A percentile compares a stretch with the other conserved stretches of the same genome.
phyloP scores from a whole-genome alignment of 1,140 invertebrate genomes.

The Sitodiplosis mosellana region DNA sequence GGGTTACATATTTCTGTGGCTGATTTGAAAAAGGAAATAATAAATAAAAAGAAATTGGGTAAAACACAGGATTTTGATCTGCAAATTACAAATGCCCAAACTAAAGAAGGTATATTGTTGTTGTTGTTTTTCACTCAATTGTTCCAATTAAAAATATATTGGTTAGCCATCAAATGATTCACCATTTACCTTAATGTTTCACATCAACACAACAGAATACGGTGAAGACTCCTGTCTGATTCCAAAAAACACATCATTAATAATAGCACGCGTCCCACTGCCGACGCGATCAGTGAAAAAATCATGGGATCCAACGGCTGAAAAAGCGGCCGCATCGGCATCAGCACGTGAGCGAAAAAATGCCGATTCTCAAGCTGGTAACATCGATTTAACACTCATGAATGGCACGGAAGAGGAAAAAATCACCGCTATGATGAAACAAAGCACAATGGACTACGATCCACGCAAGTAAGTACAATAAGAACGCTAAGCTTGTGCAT shows the following conservation, averaged over 20 bases:
- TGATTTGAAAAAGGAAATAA: slow-evolving; percentile 86
- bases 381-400: slow-evolving; percentile 70
- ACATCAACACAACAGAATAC: slow-evolving; percentile 57
- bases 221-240: slow-evolving; percentile 76
- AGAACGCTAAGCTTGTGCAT: not conserved
- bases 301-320: slow-evolving; percentile 37
- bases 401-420: slow-evolving; percentile 92
- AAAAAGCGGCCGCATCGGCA: slow-evolving; percentile 8
- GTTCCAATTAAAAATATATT: not conserved
- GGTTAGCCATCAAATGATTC: not conserved
- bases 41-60: slow-evolving; percentile 85
- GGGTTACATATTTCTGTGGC: slow-evolving; percentile 86
- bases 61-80: slow-evolving; percentile 91
- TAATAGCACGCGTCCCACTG: slow-evolving; percentile 80
- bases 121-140: not conserved
- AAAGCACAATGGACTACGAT: slow-evolving; percentile 92
- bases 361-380: slow-evolving; percentile 30
- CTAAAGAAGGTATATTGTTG: slow-evolving; percentile 66
- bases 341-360: slow-evolving; percentile 24
- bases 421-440: slow-evolving; percentile 90
- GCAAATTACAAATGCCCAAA: slow-evolving; percentile 92
- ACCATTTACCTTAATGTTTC: slow-evolving; percentile 4
- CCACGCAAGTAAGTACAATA: slow-evolving; percentile 66
- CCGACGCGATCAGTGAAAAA: slow-evolving; percentile 51
- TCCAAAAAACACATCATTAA: slow-evolving; percentile 92